Evolutionary conservation across 2,113 vertebrate species (phyloP).

Genomic region (Micronycteris hirsuta): DNA sequence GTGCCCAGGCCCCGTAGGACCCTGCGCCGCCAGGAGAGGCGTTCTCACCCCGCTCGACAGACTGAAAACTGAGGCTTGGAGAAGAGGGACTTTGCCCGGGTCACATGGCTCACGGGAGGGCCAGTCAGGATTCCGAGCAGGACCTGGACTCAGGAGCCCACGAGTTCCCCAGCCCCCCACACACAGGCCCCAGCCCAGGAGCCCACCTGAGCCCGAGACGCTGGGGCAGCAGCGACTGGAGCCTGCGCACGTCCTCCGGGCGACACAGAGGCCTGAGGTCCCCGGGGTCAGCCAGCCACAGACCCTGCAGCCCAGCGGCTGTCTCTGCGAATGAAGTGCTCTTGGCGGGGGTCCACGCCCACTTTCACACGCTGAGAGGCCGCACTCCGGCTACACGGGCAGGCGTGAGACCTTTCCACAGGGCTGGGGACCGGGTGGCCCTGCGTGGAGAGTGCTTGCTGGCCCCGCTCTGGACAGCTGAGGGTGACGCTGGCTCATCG

Average conservation of each 20-base stretch:
- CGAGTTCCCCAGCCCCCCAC: fast-evolving
- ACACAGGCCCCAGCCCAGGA: fast-evolving
- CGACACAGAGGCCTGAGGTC: background rate
- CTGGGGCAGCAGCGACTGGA: fast-evolving
- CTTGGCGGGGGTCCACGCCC: fast-evolving
- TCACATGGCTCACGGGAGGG: background rate
- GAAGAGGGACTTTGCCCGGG: background rate
- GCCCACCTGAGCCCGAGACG: background rate
- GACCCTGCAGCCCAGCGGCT: fast-evolving
- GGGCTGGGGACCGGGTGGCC: background rate
- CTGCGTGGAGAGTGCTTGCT: background rate
- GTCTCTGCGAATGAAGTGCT: background rate
- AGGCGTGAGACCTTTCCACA: background rate
- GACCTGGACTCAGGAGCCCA: background rate
- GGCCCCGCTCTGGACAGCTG: fast-evolving
- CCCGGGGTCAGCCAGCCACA: background rate
- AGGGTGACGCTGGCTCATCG: background rate
- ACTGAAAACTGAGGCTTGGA: background rate
- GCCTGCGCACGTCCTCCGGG: background rate
- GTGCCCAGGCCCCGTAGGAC: background rate
- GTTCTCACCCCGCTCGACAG: background rate
- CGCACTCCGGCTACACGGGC: fast-evolving
- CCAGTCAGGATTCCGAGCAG: background rate
- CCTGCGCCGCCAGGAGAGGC: background rate
- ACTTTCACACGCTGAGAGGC: fast-evolving